These are phyloP conservation scores for Amiota mariae DNA, from an alignment of 2,888 invertebrate genomes.

Conservation along the genomic window DNA sequence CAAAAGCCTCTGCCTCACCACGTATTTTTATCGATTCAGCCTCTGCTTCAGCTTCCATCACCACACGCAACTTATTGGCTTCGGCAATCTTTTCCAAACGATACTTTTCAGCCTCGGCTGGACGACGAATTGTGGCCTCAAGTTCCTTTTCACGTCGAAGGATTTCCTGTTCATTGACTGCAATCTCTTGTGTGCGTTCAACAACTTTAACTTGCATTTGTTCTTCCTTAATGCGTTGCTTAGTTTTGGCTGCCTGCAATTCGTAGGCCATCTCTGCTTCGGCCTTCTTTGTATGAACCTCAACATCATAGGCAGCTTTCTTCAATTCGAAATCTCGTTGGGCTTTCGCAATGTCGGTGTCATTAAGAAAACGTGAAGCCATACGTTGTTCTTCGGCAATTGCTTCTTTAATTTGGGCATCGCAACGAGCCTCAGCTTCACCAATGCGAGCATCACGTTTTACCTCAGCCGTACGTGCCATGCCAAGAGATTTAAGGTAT, in stretches of 20 bases:
- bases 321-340: slow-evolving; percentile 97
- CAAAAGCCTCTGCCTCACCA: slow-evolving; percentile 93
- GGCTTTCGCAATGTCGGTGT: slow-evolving; percentile 97
- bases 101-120: slow-evolving; percentile 96
- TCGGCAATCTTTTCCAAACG: slow-evolving; percentile 94
- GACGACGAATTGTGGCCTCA: slow-evolving; percentile 93
- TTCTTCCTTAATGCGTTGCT: slow-evolving; percentile 96
- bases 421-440: slow-evolving; percentile 95
- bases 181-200: slow-evolving; percentile 93
- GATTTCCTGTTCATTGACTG: slow-evolving; percentile 97
- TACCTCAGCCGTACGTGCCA: slow-evolving; percentile 95
- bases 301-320: slow-evolving; percentile 96
- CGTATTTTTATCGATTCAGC: slow-evolving; percentile 89
- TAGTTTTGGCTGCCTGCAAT: slow-evolving; percentile 94
- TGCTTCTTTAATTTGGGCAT: slow-evolving; percentile 85
- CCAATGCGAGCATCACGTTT: slow-evolving; percentile 97
- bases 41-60: slow-evolving; percentile 97
- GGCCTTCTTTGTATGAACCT: slow-evolving; percentile 91
- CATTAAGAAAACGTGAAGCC: slow-evolving; percentile 94
- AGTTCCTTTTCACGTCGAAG: slow-evolving; percentile 91
- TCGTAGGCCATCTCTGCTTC: slow-evolving; percentile 96
- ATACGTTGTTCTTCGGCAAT: slow-evolving; percentile 97
- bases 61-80: slow-evolving; percentile 88
- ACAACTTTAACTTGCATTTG: slow-evolving; percentile 97
- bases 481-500: slow-evolving; percentile 93